Evolutionary conservation across 92 coral and sea anemone species (phyloP), one percentile per base, ranked within the genome.

Genomic region (Chrysogorgia sp.): DNA sequence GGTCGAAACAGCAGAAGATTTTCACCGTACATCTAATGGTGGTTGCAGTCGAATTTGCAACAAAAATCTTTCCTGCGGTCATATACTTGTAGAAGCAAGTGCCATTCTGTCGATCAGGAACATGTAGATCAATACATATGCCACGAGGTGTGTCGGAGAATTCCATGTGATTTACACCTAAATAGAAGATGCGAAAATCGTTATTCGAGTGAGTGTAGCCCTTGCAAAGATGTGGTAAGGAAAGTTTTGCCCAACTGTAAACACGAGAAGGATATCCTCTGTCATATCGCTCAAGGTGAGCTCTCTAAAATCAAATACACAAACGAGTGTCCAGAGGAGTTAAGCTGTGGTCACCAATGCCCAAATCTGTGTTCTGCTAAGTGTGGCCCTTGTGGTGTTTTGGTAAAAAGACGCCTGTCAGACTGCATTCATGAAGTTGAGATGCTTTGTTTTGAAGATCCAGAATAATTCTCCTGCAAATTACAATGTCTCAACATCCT

Each of bases 201-300:
- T 21, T 92, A 93, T 76, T 84, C 35, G 45, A 74, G 81, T 56
- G 81, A 81, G 0, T 92, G 97, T 13, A 91, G 91, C 3, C 70
- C 86, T 0, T 92, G 97, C 55, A 1, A 37, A 57, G 45, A 40
- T 10, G 88, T 19, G 7, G 88, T 92, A 30, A 0, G 10, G 5
- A 91, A 89, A 41, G 63, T 47, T 15, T 47, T 47, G 15, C 53
- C 53, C 53, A 15, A 6, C 2, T 47, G 53, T 47, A 15, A 47
- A 47, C 53, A 47, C 53, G n/a, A 6, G 53, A 12, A 47, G 15
- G 53, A 47, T 7, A 7, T 47, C 2, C 15, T 47, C n/a, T 47
- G 53, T 15, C 53, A 47, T 15, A n/a, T n/a, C n/a, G n/a, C n/a
- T n/a, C n/a, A n/a, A n/a, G 53, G 15, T 7, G 53, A 47, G 7